Base-by-base conservation (phyloP, 2,888 invertebrate genomes). In the Rotaria magnacalcarata region DNA sequence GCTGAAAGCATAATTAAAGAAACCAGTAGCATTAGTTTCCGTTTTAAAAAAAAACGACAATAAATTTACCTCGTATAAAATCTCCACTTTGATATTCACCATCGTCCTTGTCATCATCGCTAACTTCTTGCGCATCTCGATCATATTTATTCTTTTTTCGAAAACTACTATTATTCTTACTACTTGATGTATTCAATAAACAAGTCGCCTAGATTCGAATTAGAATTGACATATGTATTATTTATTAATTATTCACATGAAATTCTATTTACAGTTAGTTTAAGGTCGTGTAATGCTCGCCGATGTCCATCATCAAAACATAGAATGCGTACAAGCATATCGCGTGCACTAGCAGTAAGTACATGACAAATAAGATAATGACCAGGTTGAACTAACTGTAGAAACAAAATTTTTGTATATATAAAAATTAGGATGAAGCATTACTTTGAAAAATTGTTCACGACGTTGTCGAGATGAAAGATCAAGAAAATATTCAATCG, bases 291-390 rank as follows among this genome's bases (percentile, higher is more conserved):
- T 43, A 80, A 14, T 24, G 21, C 24, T 43, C 80, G 80, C 24
- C 80, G 43, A 80, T 80, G 43, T 24, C 80, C 80, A 47, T 80
- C 80, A 80, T 80, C 80, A 14, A 80, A 80, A n/a, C 80, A 80
- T 80, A 80, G 16, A 47, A 80, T 47, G 16, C 80, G 80, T 47
- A 47, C 14, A 14, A 80, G 47, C 80, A 80, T 47, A 43, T 80
- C 80, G 47, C 80, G 80, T n/a, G 47, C 47, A 80, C n/a, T 80
- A 80, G 47, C 80, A 24, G 80, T 47, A 5, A 80, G n/a, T 41
- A 80, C 47, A 80, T 24, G 6, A n/a, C 80, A 43, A 47, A 80
- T 47, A 11, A 80, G 47, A 47, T 47, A 11, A 47, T 80, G 43
- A 80, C 80, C 80, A 80, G n/a, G 43, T 21, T 14, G 24, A 24